A percentile compares a stretch with the other conserved stretches of the same genome.
These are phyloP conservation scores for Drosophila yooni DNA, from an alignment of 2,888 invertebrate genomes.

Conservation along the genomic window DNA sequence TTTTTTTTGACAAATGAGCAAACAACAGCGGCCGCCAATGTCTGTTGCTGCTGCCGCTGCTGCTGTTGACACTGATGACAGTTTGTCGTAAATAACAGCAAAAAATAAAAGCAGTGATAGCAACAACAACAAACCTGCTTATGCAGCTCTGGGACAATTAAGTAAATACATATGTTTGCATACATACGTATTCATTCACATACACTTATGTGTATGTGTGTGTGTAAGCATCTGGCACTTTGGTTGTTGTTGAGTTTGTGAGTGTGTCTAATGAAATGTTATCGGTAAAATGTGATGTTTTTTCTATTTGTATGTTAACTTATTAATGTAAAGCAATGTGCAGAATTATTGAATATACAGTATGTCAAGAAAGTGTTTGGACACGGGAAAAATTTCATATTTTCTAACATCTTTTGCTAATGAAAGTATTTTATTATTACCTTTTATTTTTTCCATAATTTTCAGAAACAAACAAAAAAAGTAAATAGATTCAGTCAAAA, in stretches of 20 bases:
- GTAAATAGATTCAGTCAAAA: too few species aligned
- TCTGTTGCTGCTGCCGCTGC: conserved; percentile 54
- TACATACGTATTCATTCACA: not conserved
- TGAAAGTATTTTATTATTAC: too few species aligned
- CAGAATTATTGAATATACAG: not conserved
- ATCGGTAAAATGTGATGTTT: conserved; percentile 14
- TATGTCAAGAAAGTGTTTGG: too few species aligned
- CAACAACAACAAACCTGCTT: conserved; percentile 21
- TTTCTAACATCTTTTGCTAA: too few species aligned
- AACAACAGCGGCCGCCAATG: conserved; percentile 65
- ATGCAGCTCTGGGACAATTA: conserved; percentile 35
- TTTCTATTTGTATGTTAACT: conserved; percentile 11
- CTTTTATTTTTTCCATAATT: too few species aligned
- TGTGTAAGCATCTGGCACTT: not conserved
- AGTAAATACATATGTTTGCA: conserved; percentile 10
- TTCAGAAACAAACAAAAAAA: too few species aligned
- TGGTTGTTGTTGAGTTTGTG: not conserved
- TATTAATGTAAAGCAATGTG: not conserved
- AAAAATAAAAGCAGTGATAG: conserved; percentile 21
- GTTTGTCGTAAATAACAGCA: conserved; percentile 54
- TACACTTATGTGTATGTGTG: not conserved
- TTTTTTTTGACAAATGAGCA: conserved; percentile 69
- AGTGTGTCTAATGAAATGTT: conserved; percentile 16
- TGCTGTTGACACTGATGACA: conserved; percentile 61
- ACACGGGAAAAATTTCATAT: too few species aligned